These are phyloP conservation scores for Scomber japonicus DNA, from an alignment of 2,113 vertebrate genomes.

Conservation along the genomic window DNA sequence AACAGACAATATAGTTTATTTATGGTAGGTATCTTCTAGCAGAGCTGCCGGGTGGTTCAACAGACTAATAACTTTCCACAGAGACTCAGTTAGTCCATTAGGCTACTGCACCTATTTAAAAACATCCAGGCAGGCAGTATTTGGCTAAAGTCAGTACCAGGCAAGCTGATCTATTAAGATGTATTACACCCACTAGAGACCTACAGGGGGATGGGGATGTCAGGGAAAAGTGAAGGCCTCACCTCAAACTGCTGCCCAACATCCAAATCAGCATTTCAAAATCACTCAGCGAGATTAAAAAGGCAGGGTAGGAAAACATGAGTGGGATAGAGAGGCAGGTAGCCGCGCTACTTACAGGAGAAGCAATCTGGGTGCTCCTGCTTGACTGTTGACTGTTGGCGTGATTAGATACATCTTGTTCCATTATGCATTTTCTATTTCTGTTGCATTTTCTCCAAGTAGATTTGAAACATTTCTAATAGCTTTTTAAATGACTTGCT, in stretches of 20 bases:
- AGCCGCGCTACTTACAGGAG: constrained; percentile 32
- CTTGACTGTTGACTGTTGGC: constrained; percentile 65
- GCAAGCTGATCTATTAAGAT: constrained; percentile 79
- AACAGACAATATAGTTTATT: constrained; percentile 64
- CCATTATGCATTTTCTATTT: constrained; percentile 75
- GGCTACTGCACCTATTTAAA: constrained; percentile 65
- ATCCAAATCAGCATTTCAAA: constrained; percentile 80
- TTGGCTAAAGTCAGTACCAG: constrained; percentile 75
- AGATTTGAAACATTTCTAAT: constrained; percentile 81
- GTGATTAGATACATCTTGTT: constrained; percentile 79
- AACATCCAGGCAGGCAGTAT: constrained; percentile 63
- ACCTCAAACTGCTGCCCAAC: constrained; percentile 70
- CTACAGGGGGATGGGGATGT: constrained; percentile 61
- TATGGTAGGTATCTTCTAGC: constrained; percentile 40
- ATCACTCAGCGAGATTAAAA: constrained; percentile 88
- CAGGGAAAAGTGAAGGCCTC: constrained; percentile 66
- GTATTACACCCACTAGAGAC: constrained; percentile 74
- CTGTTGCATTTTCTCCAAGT: constrained; percentile 74
- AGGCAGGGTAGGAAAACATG: constrained; percentile 44
- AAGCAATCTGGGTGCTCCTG: constrained; percentile 61
- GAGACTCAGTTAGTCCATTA: constrained; percentile 67
- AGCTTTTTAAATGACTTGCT: constrained; percentile 79
- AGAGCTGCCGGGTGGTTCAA: constrained; percentile 34
- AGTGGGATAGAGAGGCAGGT: constrained; percentile 42
- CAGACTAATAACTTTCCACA: constrained; percentile 69